These are phyloP conservation scores for Gallirallus australis DNA, from an alignment of 2,797 vertebrate genomes.

Conservation along the genomic window DNA sequence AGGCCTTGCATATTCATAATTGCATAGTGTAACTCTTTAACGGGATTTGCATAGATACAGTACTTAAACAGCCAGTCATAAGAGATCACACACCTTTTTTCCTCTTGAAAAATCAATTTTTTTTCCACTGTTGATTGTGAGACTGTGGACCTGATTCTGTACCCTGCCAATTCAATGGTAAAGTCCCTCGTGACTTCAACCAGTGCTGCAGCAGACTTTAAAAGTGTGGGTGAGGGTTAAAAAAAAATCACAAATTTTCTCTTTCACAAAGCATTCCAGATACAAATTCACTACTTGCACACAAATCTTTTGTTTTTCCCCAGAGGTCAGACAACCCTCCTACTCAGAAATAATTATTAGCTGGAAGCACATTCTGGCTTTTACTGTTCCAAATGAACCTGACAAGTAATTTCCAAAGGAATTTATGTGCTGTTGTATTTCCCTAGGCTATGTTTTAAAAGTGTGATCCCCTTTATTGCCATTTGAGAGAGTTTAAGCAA, in stretches of 20 bases:
- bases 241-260: not conserved
- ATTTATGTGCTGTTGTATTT: conserved; percentile 56
- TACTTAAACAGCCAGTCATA: not conserved
- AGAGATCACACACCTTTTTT: not conserved
- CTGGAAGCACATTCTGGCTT: conserved; percentile 58
- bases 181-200: not conserved
- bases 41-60: not conserved
- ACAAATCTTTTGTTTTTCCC: conserved; percentile 59
- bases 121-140: not conserved
- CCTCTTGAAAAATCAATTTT: not conserved
- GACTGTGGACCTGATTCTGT: not conserved
- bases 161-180: not conserved
- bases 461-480: conserved; percentile 50
- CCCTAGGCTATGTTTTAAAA: conserved; percentile 62
- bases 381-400: conserved; percentile 64
- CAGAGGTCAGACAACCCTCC: conserved; percentile 40
- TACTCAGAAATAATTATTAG: conserved; percentile 69
- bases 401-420: conserved; percentile 67
- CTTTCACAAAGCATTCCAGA: conserved; percentile 20
- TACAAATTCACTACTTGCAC: conserved; percentile 18
- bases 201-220: not conserved
- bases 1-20: not conserved
- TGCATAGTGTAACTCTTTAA: not conserved
- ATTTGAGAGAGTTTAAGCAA: conserved; percentile 58
- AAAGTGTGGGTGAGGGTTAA: not conserved